Base-by-base conservation (phyloP, 1,140 invertebrate species). In the Homarus americanus region DNA sequence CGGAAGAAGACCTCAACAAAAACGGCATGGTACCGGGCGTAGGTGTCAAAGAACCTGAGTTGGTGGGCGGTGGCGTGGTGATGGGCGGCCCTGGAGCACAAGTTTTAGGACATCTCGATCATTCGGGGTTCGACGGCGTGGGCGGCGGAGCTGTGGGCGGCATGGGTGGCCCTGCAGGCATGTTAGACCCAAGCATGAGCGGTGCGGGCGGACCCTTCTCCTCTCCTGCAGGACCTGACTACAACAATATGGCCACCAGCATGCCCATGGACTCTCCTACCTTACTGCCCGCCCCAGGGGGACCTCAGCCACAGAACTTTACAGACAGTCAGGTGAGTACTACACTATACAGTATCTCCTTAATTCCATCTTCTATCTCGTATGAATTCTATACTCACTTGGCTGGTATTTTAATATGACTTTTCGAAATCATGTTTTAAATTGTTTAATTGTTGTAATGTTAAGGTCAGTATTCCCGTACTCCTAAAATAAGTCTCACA, bases 1-100 rank as follows among this genome's bases (percentile, higher is more conserved):
- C 97, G 15, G 97, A 98, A 94, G 97, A 98, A 93, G 97, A 97
- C 91, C 94, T 96, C 69, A 93, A 93, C 53, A 96, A 95, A 84
- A 96, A 96, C 93, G 91, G 91, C 72, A 92, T 91, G 40, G 89
- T 93, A 80, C 58, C 84, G 20, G 89, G 69, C 20, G 76, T 87
- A 40, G 92, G 78, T 32, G 91, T 82, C 69, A 86, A 66, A 89
- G 80, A 76, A 84, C 76, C 66, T 32, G 88, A 82, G 79, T 63
- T 76, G 83, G 88, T 92, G 36, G 84, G 87, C 32, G 85, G 91
- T 1, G 91, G 92, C n/a, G 86, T 89, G 49, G 91, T 93, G 53
- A 88, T 93, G 91, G 76, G 86, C 3, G 86, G 85, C 17, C 73
- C 88, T 9, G 80, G 78, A 5, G 58, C 75, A 53, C 92, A 91